phyloP scores from a whole-genome alignment of 2,113 vertebrate genomes.

The Shinisaurus crocodilurus region DNA sequence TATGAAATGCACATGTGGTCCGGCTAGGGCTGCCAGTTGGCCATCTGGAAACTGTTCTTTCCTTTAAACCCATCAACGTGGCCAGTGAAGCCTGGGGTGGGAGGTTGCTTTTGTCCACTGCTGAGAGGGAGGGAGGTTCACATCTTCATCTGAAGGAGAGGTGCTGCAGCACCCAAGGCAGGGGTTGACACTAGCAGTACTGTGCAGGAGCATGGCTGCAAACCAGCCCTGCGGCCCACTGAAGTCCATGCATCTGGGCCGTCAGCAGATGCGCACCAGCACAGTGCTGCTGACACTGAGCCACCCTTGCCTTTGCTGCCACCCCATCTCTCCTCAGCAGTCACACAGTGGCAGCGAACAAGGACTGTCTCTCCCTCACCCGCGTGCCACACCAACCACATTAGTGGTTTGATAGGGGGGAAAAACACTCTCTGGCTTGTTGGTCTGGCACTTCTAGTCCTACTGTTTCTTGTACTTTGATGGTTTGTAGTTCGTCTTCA shows the following conservation, averaged over 20 bases:
- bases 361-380: not conserved
- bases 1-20: not conserved
- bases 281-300: not conserved
- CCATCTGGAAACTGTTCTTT: not conserved
- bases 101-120: not conserved
- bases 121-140: conserved; percentile 12
- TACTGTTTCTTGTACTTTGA: not conserved
- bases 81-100: conserved; percentile 8
- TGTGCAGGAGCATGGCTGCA: no score
- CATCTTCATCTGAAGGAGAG: conserved; percentile 15
- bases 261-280: not conserved
- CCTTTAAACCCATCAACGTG: not conserved
- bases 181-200: not conserved
- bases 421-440: not conserved
- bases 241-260: not conserved
- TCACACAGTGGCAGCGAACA: not conserved
- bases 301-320: not conserved
- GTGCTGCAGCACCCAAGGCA: not conserved
- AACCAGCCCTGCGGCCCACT: not conserved
- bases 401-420: not conserved
- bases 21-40: not conserved
- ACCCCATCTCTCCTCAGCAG: not conserved
- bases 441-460: no score
- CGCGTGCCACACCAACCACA: no score
- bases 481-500: not conserved